These are phyloP conservation scores for Pitta sordida DNA, from an alignment of 2,113 vertebrate genomes.

Conservation along the genomic window DNA sequence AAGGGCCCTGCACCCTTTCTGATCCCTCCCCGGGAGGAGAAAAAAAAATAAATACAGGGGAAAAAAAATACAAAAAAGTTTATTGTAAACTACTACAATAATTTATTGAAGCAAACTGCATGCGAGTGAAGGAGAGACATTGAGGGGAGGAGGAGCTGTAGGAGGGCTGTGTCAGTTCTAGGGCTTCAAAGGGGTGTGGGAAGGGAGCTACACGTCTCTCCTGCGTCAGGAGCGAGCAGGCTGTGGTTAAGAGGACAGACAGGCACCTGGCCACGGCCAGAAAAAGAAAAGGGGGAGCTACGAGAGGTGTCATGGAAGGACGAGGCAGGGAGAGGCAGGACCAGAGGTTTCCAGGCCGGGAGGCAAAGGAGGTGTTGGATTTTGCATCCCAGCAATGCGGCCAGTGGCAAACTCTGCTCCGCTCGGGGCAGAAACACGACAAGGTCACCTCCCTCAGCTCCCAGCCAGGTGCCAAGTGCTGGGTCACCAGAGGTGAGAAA, in stretches of 20 bases:
- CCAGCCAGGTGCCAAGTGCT: background rate
- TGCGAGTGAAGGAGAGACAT: slow-evolving; percentile 66
- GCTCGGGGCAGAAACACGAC: background rate
- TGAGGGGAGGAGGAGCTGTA: background rate
- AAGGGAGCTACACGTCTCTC: background rate
- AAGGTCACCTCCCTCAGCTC: background rate
- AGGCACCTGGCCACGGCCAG: slow-evolving; percentile 15
- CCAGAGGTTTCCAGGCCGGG: background rate
- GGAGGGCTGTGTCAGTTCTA: slow-evolving; percentile 22
- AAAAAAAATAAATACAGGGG: slow-evolving; percentile 34
- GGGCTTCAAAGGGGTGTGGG: background rate
- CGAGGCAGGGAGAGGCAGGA: background rate
- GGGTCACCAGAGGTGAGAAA: background rate
- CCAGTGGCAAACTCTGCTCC: background rate
- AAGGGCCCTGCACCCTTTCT: background rate
- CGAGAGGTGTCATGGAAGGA: background rate
- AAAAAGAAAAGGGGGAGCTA: background rate
- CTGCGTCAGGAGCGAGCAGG: background rate
- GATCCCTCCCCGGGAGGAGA: background rate
- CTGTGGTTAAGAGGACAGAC: slow-evolving; percentile 37
- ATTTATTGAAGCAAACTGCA: slow-evolving; percentile 70
- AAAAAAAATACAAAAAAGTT: slow-evolving; percentile 63
- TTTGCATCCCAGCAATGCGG: background rate
- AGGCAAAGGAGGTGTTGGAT: background rate
- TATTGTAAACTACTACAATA: slow-evolving; percentile 71